Evolutionary conservation across 2,797 vertebrate genomes (phyloP).

Genomic region (Prunella strophiata): DNA sequence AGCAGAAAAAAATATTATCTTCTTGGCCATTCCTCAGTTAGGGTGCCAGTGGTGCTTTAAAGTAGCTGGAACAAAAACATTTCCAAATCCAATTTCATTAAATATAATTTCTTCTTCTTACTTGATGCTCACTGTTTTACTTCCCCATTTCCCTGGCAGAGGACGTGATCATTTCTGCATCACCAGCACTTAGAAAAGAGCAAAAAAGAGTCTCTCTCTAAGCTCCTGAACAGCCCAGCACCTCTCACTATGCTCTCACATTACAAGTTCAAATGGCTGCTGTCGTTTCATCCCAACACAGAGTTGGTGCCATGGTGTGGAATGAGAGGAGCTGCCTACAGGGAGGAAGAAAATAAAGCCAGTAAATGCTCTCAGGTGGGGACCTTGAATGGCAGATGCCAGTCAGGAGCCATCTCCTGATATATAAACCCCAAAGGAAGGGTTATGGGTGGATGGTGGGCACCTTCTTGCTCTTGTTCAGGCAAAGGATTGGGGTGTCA

Average conservation of each 20-base stretch:
- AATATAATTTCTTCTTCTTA: constrained; percentile 26
- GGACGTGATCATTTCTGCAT: neutral
- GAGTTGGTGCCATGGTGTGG: rapidly evolving
- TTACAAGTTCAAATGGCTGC: neutral
- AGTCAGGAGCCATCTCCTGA: neutral
- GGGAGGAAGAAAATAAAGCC: neutral
- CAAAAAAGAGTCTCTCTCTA: neutral
- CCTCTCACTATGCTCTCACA: rapidly evolving
- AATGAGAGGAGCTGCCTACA: rapidly evolving
- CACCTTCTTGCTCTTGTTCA: neutral
- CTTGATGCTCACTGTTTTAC: neutral
- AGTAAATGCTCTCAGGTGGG: neutral
- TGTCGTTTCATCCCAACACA: rapidly evolving
- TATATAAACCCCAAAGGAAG: neutral
- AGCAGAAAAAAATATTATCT: neutral
- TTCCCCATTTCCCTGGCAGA: neutral
- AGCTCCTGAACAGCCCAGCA: neutral
- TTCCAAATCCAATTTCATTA: neutral
- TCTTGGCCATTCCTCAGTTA: neutral
- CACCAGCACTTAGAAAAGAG: neutral
- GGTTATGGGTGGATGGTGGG: neutral
- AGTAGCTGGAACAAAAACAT: neutral
- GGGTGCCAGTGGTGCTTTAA: neutral
- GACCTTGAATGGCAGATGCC: neutral
- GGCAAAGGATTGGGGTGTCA: neutral